phyloP scores from a whole-genome alignment of 2,113 vertebrate genomes.

The Gila orcuttii region DNA sequence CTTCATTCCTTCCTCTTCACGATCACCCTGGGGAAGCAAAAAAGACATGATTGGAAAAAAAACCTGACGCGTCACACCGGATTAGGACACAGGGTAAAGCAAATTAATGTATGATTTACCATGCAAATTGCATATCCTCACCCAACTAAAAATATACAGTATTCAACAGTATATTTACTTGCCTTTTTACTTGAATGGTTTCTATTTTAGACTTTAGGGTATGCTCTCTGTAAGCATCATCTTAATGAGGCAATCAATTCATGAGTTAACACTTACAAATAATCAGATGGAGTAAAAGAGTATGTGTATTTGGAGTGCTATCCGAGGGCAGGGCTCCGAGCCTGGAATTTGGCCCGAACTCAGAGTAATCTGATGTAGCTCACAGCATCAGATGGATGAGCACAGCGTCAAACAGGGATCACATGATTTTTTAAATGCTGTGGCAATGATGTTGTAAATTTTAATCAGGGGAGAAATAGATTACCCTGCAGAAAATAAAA shows the following conservation, averaged over 20 bases:
- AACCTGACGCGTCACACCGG: background rate
- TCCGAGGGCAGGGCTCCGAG: too few species aligned
- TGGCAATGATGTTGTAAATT: too few species aligned
- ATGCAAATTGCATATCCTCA: background rate
- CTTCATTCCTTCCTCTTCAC: constrained; percentile 83
- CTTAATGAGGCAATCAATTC: background rate
- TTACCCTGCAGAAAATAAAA: too few species aligned
- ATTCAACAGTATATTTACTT: background rate
- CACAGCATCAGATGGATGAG: too few species aligned
- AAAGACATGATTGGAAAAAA: background rate
- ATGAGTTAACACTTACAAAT: too few species aligned
- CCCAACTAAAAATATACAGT: background rate
- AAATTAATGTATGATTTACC: background rate
- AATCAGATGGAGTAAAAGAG: too few species aligned
- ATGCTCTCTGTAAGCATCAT: background rate
- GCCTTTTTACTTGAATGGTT: background rate
- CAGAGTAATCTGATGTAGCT: too few species aligned
- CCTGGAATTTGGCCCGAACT: too few species aligned
- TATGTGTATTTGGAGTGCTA: too few species aligned
- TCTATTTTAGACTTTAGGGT: background rate
- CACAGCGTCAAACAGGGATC: too few species aligned
- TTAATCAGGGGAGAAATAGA: too few species aligned
- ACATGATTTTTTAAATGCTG: too few species aligned
- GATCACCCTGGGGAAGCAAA: constrained; percentile 68
- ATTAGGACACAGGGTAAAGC: background rate